Percentiles rank a stretch among this genome's conserved stretches.
Conservation (phyloP, 1,140 invertebrate species). For the Drosophila takahashii region DNA sequence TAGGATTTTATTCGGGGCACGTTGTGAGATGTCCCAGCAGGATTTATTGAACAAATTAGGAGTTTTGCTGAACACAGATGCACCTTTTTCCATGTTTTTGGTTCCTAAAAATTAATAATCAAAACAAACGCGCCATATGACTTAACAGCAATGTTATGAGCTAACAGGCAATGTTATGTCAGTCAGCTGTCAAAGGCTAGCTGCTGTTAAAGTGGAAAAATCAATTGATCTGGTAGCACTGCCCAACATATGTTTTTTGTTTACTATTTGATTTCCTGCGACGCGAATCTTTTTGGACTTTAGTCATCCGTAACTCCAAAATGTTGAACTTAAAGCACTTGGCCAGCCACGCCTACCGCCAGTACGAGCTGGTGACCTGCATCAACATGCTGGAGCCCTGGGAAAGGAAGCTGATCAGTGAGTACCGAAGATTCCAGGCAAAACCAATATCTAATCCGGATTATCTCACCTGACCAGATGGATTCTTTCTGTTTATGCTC, state of each 20-base stretch:
- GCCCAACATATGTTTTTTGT: conserved; percentile 26
- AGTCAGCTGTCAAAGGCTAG: not conserved
- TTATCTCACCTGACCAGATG: conserved; percentile 46
- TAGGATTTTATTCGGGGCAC: conserved; percentile 26
- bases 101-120: not conserved
- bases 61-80: not conserved
- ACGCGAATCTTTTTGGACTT: conserved; percentile 16
- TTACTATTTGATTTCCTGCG: conserved; percentile 21
- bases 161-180: not conserved
- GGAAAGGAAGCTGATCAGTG: conserved; percentile 81
- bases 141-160: not conserved
- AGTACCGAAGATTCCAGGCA: conserved; percentile 7
- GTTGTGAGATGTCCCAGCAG: conserved; percentile 15
- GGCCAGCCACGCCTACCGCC: conserved; percentile 63
- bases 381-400: conserved; percentile 83
- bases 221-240: not conserved
- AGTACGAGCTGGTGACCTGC: conserved; percentile 78
- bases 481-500: conserved; percentile 71
- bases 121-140: conserved; percentile 11
- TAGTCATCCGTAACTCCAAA: conserved; percentile 53
- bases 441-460: not conserved
- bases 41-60: conserved; percentile 25
- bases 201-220: not conserved
- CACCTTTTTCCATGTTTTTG: not conserved
- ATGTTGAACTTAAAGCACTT: conserved; percentile 73